Base-by-base conservation (phyloP, 2,113 vertebrate genomes). In the Merops nubicus region DNA sequence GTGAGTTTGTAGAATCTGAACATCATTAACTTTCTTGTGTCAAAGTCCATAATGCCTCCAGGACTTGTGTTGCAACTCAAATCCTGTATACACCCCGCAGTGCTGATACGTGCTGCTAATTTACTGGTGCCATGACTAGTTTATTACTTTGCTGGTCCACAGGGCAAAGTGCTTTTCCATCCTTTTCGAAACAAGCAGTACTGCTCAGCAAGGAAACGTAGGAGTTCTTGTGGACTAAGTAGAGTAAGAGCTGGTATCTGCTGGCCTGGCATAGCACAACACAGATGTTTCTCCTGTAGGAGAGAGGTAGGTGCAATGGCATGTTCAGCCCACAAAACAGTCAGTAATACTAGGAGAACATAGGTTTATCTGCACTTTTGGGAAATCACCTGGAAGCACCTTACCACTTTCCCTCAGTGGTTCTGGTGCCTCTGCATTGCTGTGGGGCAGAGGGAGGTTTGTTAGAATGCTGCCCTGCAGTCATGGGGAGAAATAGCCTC, bases 61-160 rank as follows among this genome's bases (percentile, higher is more conserved):
- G 47, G 81, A 70, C 48, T 53, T 3, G 7, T 62, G 56, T 81
- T 8, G 8, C 51, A 78, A 67, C 64, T 85, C 42, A 78, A 77
- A 91, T 86, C 36, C 42, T 57, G 5, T 29, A 38, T 74, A 34
- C n/a, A 56, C 28, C 79, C 70, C 4, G 5, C 40, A 51, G 86
- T n/a, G 57, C 64, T 77, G n/a, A 70, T 92, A 84, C 8, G 36
- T 59, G 63, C 50, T 63, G 59, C 73, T 94, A 77, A 89, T 94
- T 87, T 94, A 29, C 73, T 63, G 42, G 62, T 96, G 80, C 33
- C 25, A 8, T 23, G 19, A 73, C 45, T 87, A 45, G 76, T 84
- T 94, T 84, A 78, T 65, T 81, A 57, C 60, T 84, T 91, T 7
- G 0, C 25, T 33, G 74, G 59, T 50, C 59, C 60, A 63, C 5